Conservation (phyloP, 2,888 invertebrate species). For the Drosophila imparisetae region DNA sequence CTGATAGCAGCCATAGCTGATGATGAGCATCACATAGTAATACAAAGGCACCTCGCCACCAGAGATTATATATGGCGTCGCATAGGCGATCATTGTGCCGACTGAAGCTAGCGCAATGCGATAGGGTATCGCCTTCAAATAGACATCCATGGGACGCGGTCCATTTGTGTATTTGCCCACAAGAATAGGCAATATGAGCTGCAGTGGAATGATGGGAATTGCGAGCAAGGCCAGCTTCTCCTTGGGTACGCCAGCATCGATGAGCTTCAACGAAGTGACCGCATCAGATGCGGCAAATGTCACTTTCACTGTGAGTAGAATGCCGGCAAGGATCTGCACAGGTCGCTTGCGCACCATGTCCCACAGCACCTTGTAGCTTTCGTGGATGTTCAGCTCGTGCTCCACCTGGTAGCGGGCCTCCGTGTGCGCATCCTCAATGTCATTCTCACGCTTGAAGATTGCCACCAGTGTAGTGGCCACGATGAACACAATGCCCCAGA, state of each 20-base stretch:
- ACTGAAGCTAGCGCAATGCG: constrained; percentile 94
- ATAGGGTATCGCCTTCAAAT: constrained; percentile 94
- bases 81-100: constrained; percentile 92
- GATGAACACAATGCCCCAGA: constrained; percentile 97
- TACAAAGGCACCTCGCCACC: constrained; percentile 87
- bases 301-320: constrained; percentile 96
- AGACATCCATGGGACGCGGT: constrained; percentile 94
- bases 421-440: constrained; percentile 84
- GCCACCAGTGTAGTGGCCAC: constrained; percentile 95
- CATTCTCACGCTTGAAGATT: constrained; percentile 93
- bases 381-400: constrained; percentile 85
- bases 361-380: constrained; percentile 93
- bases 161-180: constrained; percentile 92
- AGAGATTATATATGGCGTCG: constrained; percentile 90
- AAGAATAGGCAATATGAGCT: constrained; percentile 95
- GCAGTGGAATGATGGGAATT: constrained; percentile 96
- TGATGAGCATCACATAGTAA: constrained; percentile 91
- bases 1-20: constrained; percentile 96
- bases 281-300: constrained; percentile 98
- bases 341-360: constrained; percentile 93
- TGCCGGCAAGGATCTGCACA: constrained; percentile 90
- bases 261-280: constrained; percentile 96
- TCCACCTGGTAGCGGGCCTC: constrained; percentile 77
- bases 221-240: constrained; percentile 97
- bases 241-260: constrained; percentile 98